Evolutionary conservation across 1,140 invertebrate genomes (phyloP), one percentile per base, ranked within the genome.

Genomic region (Drosophila seguyi): DNA sequence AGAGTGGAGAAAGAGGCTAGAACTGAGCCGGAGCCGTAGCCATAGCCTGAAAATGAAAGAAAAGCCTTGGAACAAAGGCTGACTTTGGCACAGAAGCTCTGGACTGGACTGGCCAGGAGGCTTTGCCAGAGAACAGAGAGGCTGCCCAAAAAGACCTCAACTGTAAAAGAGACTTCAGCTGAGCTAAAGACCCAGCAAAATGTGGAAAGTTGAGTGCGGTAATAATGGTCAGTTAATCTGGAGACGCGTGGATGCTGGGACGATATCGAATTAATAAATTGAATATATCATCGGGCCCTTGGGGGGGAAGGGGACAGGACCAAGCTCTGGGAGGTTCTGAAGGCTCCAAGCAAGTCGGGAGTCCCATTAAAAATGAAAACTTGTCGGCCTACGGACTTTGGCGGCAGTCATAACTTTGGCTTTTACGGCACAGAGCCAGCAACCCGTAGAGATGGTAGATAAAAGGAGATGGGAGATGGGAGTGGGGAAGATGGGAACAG

Each of bases 391-490:
- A 71, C 53, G 62, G 77, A 62, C 75, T 42, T 55, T 55, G 52
- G 52, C 52, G 53, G 76, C 55, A 63, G 75, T 60, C 80, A 68
- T 75, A 82, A 82, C 68, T 82, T 79, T 50, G 41, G 62, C 61
- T 77, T 81, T 72, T 56, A 73, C 66, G 73, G 75, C 48, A 20
- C 0, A 20, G 34, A 29, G 52, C 52, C 36, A 60, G 55, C 53
- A 69, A 60, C 74, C 47, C 41, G 45, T 61, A 69, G 52, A 58
- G 39, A 55, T 42, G 44, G n/a, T 20, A 77, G 79, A 82, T 82
- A 82, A 81, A 36, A 36, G 39, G 58, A 44, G 44, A 1, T 3
- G 20, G 20, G 3, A 44, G n/a, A 16, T 50, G 39, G 44, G 13
- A n/a, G n/a, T 18, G 16, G 27, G 31, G 27, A 27, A 27, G 3